Evolutionary conservation across 2,113 vertebrate genomes (phyloP), one percentile per base, ranked within the genome.

Genomic region (Callorhinus ursinus): DNA sequence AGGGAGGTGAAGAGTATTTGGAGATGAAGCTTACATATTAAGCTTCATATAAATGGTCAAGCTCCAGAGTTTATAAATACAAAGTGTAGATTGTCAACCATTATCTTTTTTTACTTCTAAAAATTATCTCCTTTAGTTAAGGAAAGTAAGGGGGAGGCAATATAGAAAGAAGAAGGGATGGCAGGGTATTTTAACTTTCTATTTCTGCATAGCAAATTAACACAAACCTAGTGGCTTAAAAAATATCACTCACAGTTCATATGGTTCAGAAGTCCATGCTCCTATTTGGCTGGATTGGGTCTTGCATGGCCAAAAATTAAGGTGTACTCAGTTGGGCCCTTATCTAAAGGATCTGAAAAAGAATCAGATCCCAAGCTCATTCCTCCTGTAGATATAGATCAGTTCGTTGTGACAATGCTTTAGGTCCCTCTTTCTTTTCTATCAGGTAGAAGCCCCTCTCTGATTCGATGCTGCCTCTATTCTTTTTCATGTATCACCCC

Each of bases 251-350:
- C 8, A 55, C 18, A 33, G 1, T 67, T 61, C 53, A 79, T 28
- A 24, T 71, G 15, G 15, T 10, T 87, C 10, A 14, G 53, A 42
- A 71, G 51, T 63, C 5, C 53, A 53, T 28, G 13, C 11, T 77
- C 39, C 42, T 65, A 42, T 12, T 7, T 49, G 4, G 18, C 12
- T 92, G 46, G 8, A 36, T 16, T 85, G 16, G 26, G 6, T 72
- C 26, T 80, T 59, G 26, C 5, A 26, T n/a, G 33, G 18, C 2
- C 9, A n/a, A 59, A 88, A 82, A 55, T 46, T 42, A 82, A 63
- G 21, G 8, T 42, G 0, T 39, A 7, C 7, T 1, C 10, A n/a
- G 31, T 6, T 39, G 33, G 42, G 21, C 2, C 61, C 13, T 82
- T 59, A 53, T 10, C 18, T 88, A 15, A 6, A 65, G 10, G 2